phyloP scores from a whole-genome alignment of 1,140 invertebrate genomes.

The Cephus cinctus region DNA sequence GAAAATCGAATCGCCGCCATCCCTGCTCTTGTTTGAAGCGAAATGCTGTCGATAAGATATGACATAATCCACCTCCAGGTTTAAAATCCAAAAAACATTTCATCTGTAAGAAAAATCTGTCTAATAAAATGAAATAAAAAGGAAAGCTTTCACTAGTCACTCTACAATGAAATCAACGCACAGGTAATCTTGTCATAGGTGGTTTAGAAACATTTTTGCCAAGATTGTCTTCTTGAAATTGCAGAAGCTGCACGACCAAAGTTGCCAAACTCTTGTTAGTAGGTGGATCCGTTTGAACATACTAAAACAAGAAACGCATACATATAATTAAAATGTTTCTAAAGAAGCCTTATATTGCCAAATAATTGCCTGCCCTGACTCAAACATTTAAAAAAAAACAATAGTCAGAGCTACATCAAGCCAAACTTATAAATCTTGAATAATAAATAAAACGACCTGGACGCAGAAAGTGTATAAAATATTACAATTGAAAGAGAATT shows the following conservation, averaged over 20 bases:
- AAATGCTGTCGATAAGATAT: slow-evolving; percentile 90
- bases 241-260: slow-evolving; percentile 84
- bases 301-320: slow-evolving; percentile 56
- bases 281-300: slow-evolving; percentile 87
- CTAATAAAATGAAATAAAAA: slow-evolving; percentile 14
- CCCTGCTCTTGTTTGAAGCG: slow-evolving; percentile 95
- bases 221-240: slow-evolving; percentile 95
- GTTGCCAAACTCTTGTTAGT: slow-evolving; percentile 88
- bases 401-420: too few relatives aligned
- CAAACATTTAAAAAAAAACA: too few relatives aligned
- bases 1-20: slow-evolving; percentile 90
- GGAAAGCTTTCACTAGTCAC: not conserved
- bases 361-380: too few relatives aligned
- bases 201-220: slow-evolving; percentile 91
- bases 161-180: slow-evolving; percentile 57
- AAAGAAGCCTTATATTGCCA: too few relatives aligned
- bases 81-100: slow-evolving; percentile 95
- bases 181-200: slow-evolving; percentile 78
- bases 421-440: too few relatives aligned
- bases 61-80: slow-evolving; percentile 86
- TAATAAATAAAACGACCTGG: too few relatives aligned
- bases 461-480: not conserved
- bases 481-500: not conserved
- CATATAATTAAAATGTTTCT: slow-evolving; percentile 44
- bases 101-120: slow-evolving; percentile 62